phyloP scores from a whole-genome alignment of 1,140 invertebrate genomes.

The Dryas iulia region DNA sequence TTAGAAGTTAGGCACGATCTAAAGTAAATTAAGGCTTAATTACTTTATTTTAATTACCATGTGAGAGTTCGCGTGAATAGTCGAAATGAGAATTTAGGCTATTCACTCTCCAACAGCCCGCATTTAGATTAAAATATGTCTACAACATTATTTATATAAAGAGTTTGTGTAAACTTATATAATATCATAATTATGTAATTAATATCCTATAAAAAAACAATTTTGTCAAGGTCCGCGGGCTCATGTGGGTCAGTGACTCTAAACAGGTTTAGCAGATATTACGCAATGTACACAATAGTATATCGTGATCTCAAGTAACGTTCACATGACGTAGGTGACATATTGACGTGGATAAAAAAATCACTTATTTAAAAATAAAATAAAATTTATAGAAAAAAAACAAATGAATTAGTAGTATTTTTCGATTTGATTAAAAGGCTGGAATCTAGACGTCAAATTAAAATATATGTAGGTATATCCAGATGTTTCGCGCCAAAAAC shows the following conservation, averaged over 20 bases:
- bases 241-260: conserved; percentile 17
- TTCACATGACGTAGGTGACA: not conserved
- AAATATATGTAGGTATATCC: not conserved
- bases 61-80: not conserved
- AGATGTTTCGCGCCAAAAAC: not conserved
- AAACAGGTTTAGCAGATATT: conserved; percentile 8
- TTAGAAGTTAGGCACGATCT: not conserved
- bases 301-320: not conserved
- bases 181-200: not conserved
- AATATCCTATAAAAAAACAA: conserved; percentile 1
- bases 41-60: not conserved
- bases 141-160: no score
- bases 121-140: no score
- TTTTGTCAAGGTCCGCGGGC: conserved; percentile 6
- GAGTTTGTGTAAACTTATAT: no score
- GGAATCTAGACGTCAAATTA: not conserved
- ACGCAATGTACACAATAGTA: conserved; percentile 17
- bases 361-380: not conserved
- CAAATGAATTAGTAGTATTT: not conserved
- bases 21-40: not conserved
- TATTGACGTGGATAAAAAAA: not conserved
- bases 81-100: no score
- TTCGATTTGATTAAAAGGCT: not conserved
- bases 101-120: no score
- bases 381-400: not conserved